phyloP scores from a whole-genome alignment of 2,797 vertebrate species.

The Cottoperca gobio region DNA sequence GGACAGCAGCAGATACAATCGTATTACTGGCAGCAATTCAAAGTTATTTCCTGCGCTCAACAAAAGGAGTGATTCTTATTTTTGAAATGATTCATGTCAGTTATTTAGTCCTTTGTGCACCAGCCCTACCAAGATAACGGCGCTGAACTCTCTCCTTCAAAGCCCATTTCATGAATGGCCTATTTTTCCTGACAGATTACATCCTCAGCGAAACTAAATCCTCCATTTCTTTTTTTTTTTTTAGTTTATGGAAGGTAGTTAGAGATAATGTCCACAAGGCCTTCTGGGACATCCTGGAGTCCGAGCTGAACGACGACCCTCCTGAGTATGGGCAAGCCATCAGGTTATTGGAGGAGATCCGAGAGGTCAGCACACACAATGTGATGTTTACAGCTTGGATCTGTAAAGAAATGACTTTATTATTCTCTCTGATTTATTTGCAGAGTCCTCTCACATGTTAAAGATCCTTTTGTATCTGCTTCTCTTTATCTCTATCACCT shows the following conservation, averaged over 20 bases:
- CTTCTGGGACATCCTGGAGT: constrained; percentile 93
- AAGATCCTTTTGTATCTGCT: neutral
- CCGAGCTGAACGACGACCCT: constrained; percentile 90
- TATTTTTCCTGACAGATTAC: neutral
- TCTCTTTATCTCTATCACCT: neutral
- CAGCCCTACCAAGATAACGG: neutral
- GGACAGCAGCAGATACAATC: neutral
- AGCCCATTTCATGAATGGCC: neutral
- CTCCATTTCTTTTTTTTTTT: neutral
- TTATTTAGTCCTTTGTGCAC: neutral
- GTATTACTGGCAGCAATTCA: neutral
- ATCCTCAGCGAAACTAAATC: constrained; percentile 1
- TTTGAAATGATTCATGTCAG: neutral
- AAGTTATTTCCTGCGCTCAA: neutral
- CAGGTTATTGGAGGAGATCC: constrained; percentile 93
- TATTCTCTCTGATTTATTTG: neutral
- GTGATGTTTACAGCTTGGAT: neutral
- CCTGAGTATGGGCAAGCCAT: constrained; percentile 92
- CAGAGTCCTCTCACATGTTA: neutral
- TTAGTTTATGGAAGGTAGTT: constrained; percentile 88
- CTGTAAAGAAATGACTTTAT: neutral
- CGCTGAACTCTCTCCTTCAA: neutral
- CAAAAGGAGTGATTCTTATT: neutral
- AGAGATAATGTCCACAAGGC: constrained; percentile 91
- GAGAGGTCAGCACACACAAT: constrained; percentile 84